Evolutionary conservation across 2,113 vertebrate genomes (phyloP).

Genomic region (Charadrius vociferus): DNA sequence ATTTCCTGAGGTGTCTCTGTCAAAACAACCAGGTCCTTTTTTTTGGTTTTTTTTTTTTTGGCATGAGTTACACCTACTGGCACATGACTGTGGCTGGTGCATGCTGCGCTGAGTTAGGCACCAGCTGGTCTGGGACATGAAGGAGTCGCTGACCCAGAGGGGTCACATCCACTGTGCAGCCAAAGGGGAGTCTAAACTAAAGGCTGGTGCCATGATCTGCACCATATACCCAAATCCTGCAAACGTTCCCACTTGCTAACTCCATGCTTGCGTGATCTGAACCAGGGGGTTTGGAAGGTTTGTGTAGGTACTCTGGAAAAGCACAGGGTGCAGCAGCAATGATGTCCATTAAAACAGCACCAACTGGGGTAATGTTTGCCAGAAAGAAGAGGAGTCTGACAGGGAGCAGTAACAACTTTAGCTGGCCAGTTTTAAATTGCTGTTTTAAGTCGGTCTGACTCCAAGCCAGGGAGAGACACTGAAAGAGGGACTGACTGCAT

Average conservation of each 20-base stretch:
- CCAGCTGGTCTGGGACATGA: not conserved
- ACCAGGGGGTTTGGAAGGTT: not conserved
- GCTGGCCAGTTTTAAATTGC: not conserved
- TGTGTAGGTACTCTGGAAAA: not conserved
- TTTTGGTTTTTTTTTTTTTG: no score
- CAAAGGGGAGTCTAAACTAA: not conserved
- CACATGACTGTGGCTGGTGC: not conserved
- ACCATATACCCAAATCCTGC: not conserved
- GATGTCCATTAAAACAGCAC: not conserved
- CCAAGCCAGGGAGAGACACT: not conserved
- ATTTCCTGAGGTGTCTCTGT: not conserved
- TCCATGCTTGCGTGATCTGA: not conserved
- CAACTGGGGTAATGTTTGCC: not conserved
- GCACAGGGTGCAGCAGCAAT: not conserved
- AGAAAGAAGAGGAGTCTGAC: not conserved
- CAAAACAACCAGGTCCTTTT: not conserved
- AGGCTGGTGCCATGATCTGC: not conserved
- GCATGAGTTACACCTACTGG: not conserved
- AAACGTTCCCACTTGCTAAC: not conserved
- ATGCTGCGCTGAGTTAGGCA: not conserved
- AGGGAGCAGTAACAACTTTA: not conserved
- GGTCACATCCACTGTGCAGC: not conserved
- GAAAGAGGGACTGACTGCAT: not conserved
- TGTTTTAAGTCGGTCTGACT: not conserved
- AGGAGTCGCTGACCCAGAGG: not conserved